phyloP scores from a whole-genome alignment of 2,888 invertebrate genomes.

The Metallyticus violacea region DNA sequence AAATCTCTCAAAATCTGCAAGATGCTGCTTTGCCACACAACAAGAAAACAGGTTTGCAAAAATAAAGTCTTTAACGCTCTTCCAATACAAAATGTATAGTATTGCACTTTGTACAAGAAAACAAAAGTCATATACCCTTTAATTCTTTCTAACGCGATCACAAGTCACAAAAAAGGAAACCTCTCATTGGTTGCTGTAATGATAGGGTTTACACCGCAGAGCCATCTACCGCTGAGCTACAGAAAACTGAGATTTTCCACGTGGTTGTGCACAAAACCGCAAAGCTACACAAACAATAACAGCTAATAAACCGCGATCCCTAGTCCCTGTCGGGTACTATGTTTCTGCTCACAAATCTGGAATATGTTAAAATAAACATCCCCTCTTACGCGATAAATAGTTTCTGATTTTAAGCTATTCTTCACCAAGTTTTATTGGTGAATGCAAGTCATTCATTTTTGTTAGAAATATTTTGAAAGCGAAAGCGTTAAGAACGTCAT shows the following conservation, averaged over 20 bases:
- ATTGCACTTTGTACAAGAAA: too few relatives aligned
- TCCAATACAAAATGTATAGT: too few relatives aligned
- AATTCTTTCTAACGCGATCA: not conserved
- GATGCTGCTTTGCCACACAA: too few relatives aligned
- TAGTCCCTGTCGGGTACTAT: not conserved
- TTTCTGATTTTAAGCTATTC: too few relatives aligned
- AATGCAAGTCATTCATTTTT: too few relatives aligned
- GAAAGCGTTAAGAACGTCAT: too few relatives aligned
- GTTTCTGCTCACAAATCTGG: not conserved
- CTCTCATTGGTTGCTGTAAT: not conserved
- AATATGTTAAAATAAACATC: not conserved
- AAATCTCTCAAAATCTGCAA: too few relatives aligned
- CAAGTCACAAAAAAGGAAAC: not conserved
- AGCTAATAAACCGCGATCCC: not conserved
- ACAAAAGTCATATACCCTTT: not conserved
- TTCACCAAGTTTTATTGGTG: too few relatives aligned
- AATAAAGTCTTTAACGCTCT: too few relatives aligned
- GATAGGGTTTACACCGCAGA: not conserved
- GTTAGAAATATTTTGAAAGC: too few relatives aligned
- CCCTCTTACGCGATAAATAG: too few relatives aligned
- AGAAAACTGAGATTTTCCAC: slow-evolving; percentile 3
- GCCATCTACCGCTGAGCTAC: not conserved
- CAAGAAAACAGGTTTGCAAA: too few relatives aligned
- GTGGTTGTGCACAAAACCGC: slow-evolving; percentile 8
- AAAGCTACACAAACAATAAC: not conserved